Base-by-base conservation (phyloP, 2,888 invertebrate genomes). In the Chymomyza fuscimana region DNA sequence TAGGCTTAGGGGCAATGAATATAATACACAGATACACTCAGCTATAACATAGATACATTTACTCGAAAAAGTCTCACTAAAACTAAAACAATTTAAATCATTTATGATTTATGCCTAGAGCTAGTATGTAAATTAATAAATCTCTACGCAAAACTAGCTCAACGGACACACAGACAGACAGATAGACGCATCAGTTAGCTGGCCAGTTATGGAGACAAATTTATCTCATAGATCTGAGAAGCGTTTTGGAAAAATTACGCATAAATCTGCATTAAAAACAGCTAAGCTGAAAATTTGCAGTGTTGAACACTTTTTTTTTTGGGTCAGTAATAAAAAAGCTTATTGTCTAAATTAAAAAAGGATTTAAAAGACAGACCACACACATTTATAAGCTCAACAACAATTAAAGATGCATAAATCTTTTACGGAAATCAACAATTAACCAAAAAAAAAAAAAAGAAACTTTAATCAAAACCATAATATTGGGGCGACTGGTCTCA, bases 361-460 rank as follows among this genome's bases (percentile, higher is more conserved):
- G 63, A 67, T 67, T 67, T 50, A 46, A 40, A 36, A 36, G 40
- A 46, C 36, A 16, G 60, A 50, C 51, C 46, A 16, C 12, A 16
- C 46, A 36, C 22, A 51, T n/a, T 9, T 15, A 10, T 10, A 51
- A 7, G 52, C 51, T 51, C 51, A 16, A 54, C 29, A 32, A 19
- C 66, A 62, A 63, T 64, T 76, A 60, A 52, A 61, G 25, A 78
- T 76, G 72, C 76, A 70, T 71, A 72, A 81, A 88, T 81, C 80
- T 86, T 73, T 72, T 54, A 54, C 76, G 88, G 85, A 86, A 88
- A 76, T 76, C 70, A 73, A 74, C 87, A 85, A 88, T 85, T 85
- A 85, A 85, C 87, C 78, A 72, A 80, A 59, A 69, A 58, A 58
- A 40, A 7, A 65, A 65, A 46, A 7, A 73, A 77, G 80, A 67